Percentiles rank a stretch among this genome's conserved stretches.
These are phyloP conservation scores for Egretta garzetta DNA, from an alignment of 2,113 vertebrate species.

Conservation along the genomic window DNA sequence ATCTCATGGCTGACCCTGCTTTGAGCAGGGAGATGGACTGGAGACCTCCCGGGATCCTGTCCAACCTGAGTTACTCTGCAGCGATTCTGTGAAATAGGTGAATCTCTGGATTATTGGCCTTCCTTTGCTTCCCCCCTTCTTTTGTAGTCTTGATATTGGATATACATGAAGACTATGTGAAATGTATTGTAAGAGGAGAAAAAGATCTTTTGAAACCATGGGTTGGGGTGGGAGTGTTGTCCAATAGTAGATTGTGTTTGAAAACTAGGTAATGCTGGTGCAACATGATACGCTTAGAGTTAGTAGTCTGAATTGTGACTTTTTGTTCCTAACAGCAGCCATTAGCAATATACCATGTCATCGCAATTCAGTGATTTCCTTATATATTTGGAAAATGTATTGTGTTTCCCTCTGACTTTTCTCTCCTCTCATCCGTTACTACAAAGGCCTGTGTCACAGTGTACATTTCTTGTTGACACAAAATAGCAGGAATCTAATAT, in stretches of 20 bases:
- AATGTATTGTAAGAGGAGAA: not conserved
- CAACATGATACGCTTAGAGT: not conserved
- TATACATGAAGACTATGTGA: not conserved
- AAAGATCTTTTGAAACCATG: not conserved
- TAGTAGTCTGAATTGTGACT: not conserved
- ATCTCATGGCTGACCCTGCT: not conserved
- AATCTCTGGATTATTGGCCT: not conserved
- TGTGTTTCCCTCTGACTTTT: not conserved
- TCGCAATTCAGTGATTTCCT: not conserved
- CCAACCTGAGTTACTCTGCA: not conserved
- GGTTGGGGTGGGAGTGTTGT: not conserved
- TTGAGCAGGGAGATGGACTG: not conserved
- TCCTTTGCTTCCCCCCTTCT: not conserved
- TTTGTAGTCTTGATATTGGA: not conserved
- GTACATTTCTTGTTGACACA: constrained; percentile 49
- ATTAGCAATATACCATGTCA: not conserved
- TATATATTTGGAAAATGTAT: not conserved
- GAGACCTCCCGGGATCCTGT: not conserved
- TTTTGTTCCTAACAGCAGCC: not conserved
- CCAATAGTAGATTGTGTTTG: not conserved
- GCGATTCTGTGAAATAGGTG: not conserved
- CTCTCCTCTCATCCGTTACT: constrained; percentile 42
- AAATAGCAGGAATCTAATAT: constrained; percentile 32
- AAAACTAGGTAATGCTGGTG: not conserved
- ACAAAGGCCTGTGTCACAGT: constrained; percentile 47